Percentiles rank a stretch among this genome's conserved stretches.
Conservation (phyloP, 2,797 vertebrate genomes). For the Margarornis squamiger region DNA sequence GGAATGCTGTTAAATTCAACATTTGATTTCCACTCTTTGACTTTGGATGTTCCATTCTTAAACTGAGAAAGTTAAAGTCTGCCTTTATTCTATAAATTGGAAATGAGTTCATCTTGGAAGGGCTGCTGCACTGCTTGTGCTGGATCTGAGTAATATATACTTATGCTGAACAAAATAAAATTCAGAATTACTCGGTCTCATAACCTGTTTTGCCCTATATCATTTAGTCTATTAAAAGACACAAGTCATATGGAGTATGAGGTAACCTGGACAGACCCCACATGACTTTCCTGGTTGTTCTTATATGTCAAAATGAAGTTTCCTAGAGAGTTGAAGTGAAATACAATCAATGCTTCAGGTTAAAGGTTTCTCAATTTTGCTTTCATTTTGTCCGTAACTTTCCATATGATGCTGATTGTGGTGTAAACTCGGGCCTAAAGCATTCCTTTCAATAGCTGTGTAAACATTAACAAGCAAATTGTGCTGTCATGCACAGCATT, state of each 20-base stretch:
- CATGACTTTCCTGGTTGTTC: not conserved
- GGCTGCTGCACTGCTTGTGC: not conserved
- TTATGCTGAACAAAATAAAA: not conserved
- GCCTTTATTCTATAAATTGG: not conserved
- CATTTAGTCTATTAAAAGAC: not conserved
- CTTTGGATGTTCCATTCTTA: not conserved
- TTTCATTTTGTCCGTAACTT: not conserved
- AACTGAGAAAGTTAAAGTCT: not conserved
- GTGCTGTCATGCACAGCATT: not conserved
- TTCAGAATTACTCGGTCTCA: not conserved
- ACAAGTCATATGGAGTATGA: fast-evolving
- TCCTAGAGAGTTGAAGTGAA: not conserved
- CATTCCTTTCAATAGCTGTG: not conserved
- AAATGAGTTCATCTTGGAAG: not conserved
- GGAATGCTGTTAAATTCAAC: not conserved
- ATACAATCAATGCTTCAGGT: not conserved
- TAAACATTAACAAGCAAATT: not conserved
- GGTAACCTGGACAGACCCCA: not conserved
- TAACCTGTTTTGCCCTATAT: not conserved
- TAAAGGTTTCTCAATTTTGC: not conserved
- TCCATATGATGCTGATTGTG: not conserved
- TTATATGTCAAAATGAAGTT: not conserved
- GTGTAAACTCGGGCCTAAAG: not conserved
- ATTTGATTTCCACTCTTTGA: not conserved
- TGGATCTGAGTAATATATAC: not conserved